Evolutionary conservation across 2,888 invertebrate genomes (phyloP).

Genomic region (Cephus spinipes): DNA sequence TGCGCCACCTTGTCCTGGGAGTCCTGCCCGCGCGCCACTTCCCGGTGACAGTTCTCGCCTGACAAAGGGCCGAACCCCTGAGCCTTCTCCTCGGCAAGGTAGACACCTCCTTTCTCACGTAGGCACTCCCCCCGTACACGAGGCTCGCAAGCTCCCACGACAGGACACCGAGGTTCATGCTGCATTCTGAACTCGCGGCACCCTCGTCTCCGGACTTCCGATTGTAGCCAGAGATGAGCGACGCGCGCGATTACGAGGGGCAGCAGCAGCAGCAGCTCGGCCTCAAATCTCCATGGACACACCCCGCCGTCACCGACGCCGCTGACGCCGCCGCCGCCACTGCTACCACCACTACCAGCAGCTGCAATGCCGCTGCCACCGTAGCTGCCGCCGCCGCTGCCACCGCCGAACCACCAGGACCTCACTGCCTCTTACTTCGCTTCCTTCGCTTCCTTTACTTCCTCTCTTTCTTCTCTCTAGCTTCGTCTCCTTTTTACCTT

Average conservation of each 20-base stretch:
- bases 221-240: constrained; percentile 10
- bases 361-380: constrained; percentile 14
- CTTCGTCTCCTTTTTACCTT: background rate
- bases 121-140: constrained; percentile 16
- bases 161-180: constrained; percentile 64
- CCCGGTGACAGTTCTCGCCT: constrained; percentile 6
- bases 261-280: constrained; percentile 21
- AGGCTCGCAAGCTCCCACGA: constrained; percentile 62
- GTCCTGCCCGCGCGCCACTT: constrained; percentile 2
- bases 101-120: background rate
- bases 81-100: constrained; percentile 6
- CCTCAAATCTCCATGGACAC: constrained; percentile 37
- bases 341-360: constrained; percentile 12
- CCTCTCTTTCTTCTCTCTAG: constrained; percentile 4
- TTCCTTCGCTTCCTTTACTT: background rate
- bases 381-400: constrained; percentile 14
- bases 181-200: constrained; percentile 61
- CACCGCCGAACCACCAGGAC: constrained; percentile 3
- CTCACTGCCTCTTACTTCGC: constrained; percentile 1
- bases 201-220: constrained; percentile 11
- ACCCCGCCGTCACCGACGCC: constrained; percentile 21
- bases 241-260: constrained; percentile 11
- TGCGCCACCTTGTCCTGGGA: constrained; percentile 24
- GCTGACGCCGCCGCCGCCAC: constrained; percentile 18
- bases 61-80: constrained; percentile 4